These are phyloP conservation scores for Pocota personata DNA, from an alignment of 2,888 invertebrate species.

Conservation along the genomic window DNA sequence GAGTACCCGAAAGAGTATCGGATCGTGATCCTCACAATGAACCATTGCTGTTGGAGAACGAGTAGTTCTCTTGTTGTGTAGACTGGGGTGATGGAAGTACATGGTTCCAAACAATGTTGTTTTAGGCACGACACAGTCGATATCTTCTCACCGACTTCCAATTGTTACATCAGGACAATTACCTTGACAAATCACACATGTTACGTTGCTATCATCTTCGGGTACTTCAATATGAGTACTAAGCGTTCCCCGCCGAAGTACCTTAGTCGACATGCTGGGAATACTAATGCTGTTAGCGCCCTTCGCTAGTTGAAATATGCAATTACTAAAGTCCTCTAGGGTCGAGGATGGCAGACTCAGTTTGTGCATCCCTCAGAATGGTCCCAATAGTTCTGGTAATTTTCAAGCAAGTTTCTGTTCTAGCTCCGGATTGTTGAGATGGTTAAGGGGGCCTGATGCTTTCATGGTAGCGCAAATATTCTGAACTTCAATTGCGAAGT, in stretches of 20 bases:
- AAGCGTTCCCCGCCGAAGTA: background rate
- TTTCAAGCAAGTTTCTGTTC: background rate
- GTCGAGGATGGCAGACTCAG: background rate
- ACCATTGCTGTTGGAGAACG: too few relatives aligned
- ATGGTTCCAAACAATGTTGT: too few relatives aligned
- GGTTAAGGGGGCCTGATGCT: conserved; percentile 30
- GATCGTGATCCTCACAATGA: too few relatives aligned
- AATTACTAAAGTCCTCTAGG: background rate
- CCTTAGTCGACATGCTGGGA: background rate
- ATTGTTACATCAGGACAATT: too few relatives aligned
- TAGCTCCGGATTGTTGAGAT: conserved; percentile 58
- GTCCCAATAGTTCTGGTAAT: background rate
- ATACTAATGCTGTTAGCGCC: background rate
- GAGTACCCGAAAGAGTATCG: too few relatives aligned
- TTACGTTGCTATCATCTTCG: background rate
- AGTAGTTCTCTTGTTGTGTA: too few relatives aligned
- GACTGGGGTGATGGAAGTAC: too few relatives aligned
- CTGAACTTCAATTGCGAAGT: conserved; percentile 60
- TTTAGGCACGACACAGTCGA: too few relatives aligned
- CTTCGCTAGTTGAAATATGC: background rate
- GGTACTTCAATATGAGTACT: background rate
- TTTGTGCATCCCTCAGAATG: background rate
- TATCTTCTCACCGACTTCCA: too few relatives aligned
- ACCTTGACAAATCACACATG: too few relatives aligned
- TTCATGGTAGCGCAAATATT: conserved; percentile 64